Conservation (phyloP, 2,888 invertebrate genomes). For the Idaea biselata region DNA sequence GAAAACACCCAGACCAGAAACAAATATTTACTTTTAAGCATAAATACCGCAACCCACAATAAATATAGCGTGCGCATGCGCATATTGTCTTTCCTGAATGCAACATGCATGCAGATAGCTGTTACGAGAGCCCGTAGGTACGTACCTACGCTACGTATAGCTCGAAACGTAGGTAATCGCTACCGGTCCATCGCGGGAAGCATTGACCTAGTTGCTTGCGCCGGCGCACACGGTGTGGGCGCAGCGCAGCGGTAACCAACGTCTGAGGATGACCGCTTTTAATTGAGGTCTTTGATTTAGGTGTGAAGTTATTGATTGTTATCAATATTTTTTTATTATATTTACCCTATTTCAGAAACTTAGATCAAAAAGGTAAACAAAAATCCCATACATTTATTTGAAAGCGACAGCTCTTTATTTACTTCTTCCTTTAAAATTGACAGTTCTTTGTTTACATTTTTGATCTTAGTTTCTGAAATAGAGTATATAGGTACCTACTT, state of each 20-base stretch:
- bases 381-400: no score
- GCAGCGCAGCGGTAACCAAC: neutral
- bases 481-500: no score
- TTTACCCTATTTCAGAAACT: no score
- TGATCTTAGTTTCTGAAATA: no score
- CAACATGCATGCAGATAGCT: neutral
- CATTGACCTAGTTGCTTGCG: neutral
- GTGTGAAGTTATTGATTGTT: no score
- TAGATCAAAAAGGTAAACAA: no score
- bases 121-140: neutral
- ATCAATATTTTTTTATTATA: no score
- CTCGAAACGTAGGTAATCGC: neutral
- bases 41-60: neutral
- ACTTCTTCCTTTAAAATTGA: no score
- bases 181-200: neutral
- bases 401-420: no score
- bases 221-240: neutral
- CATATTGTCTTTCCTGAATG: neutral
- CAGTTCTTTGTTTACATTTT: no score
- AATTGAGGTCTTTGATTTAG: neutral
- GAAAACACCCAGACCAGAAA: no score
- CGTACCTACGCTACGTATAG: neutral
- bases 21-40: no score
- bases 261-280: neutral
- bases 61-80: neutral